phyloP scores from a whole-genome alignment of 2,797 vertebrate genomes.

The Argentina silus region DNA sequence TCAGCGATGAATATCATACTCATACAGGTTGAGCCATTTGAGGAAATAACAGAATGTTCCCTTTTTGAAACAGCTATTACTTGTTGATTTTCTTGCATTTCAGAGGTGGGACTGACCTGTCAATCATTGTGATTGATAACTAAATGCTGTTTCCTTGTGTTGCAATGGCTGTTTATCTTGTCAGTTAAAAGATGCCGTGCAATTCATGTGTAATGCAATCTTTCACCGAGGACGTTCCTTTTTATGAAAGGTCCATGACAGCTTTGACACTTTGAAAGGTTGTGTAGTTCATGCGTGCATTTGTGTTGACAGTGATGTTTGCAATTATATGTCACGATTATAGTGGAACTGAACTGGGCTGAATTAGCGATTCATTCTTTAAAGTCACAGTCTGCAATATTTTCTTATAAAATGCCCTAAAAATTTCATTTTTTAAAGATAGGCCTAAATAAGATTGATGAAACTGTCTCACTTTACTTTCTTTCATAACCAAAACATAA shows the following conservation, averaged over 20 bases:
- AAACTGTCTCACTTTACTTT: no score
- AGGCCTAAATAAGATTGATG: no score
- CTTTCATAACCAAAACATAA: no score
- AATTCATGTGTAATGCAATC: slow-evolving; percentile 26
- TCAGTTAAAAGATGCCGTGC: slow-evolving; percentile 20
- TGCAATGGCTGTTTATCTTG: slow-evolving; percentile 9
- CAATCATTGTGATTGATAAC: slow-evolving; percentile 32
- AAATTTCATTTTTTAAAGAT: no score
- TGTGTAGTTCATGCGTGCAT: slow-evolving; percentile 10
- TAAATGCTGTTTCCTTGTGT: slow-evolving; percentile 2
- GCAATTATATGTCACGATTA: no score
- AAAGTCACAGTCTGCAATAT: no score
- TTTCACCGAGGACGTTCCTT: slow-evolving; percentile 37
- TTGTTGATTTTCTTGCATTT: neutral
- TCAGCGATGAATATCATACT: neutral
- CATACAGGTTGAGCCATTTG: neutral
- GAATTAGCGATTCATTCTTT: no score
- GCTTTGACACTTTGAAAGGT: slow-evolving; percentile 30
- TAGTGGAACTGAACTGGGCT: no score
- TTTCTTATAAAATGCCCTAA: no score
- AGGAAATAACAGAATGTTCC: neutral
- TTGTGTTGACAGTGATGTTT: neutral
- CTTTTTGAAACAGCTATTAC: neutral
- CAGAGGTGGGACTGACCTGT: neutral
- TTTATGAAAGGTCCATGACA: slow-evolving; percentile 3